phyloP scores from a whole-genome alignment of 2,113 vertebrate species.

The Tenebrosternarchus preto region DNA sequence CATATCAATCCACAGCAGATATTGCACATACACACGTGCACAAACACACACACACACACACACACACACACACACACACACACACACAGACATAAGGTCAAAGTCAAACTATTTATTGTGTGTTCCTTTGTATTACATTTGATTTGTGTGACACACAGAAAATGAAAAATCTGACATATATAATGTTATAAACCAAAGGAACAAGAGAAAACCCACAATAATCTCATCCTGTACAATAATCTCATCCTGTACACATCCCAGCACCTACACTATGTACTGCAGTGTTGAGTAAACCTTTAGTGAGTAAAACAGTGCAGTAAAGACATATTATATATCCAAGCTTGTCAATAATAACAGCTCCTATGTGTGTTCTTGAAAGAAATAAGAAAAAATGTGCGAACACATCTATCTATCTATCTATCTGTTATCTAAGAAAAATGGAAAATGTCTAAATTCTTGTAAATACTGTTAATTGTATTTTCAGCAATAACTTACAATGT shows the following conservation, averaged over 20 bases:
- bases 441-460: too few species aligned
- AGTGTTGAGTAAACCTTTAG: conserved; percentile 54
- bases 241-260: too few species aligned
- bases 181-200: conserved; percentile 37
- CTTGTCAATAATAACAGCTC: not conserved
- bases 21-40: conserved; percentile 25
- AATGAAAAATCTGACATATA: conserved; percentile 44
- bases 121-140: conserved; percentile 50
- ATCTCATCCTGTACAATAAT: conserved; percentile 21
- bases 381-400: not conserved
- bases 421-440: too few species aligned
- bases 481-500: too few species aligned
- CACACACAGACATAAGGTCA: conserved; percentile 40
- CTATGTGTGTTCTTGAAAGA: not conserved
- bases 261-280: not conserved
- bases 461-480: too few species aligned
- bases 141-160: conserved; percentile 44
- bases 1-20: conserved; percentile 47
- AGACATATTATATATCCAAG: not conserved
- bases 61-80: conserved; percentile 27
- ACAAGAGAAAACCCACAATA: conserved; percentile 44
- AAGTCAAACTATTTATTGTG: conserved; percentile 45
- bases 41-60: conserved; percentile 32
- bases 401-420: not conserved
- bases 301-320: conserved; percentile 40